These are phyloP conservation scores for Rhizoglyphus robini DNA, from an alignment of 1,140 invertebrate species.

Conservation along the genomic window DNA sequence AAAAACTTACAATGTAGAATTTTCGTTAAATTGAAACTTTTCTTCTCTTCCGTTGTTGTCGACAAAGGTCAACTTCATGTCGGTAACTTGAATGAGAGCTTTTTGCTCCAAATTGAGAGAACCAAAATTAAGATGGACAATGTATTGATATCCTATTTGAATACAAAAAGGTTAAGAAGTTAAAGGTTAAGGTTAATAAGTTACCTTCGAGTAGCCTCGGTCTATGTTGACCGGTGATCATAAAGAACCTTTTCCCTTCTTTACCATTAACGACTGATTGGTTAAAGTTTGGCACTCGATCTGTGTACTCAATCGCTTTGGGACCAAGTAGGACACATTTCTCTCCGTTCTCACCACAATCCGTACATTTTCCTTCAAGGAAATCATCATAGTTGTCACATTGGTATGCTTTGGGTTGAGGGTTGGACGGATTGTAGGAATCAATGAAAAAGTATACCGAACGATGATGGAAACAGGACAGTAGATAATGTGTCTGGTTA, in stretches of 20 bases:
- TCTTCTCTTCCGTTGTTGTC: too few species aligned
- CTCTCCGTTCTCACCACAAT: slow-evolving; percentile 25
- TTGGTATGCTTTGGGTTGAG: slow-evolving; percentile 22
- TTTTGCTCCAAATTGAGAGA: too few species aligned
- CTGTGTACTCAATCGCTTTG: slow-evolving; percentile 16
- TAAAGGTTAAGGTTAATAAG: too few species aligned
- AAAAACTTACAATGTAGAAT: too few species aligned
- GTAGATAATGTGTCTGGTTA: slow-evolving; percentile 21
- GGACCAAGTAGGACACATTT: slow-evolving; percentile 21
- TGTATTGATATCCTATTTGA: too few species aligned
- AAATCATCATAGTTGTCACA: slow-evolving; percentile 27
- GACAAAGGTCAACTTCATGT: too few species aligned
- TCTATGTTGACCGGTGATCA: too few species aligned
- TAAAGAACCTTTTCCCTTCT: slow-evolving; percentile 18
- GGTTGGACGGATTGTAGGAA: slow-evolving; percentile 45
- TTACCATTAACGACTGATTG: not conserved
- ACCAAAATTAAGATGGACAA: too few species aligned
- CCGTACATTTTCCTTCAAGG: slow-evolving; percentile 26
- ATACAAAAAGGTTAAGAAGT: too few species aligned
- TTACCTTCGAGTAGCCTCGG: too few species aligned
- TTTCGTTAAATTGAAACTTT: too few species aligned
- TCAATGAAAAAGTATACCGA: slow-evolving; percentile 68
- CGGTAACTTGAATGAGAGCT: too few species aligned
- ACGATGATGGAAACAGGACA: slow-evolving; percentile 72
- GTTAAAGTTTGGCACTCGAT: slow-evolving; percentile 18